Evolutionary conservation across 1,140 invertebrate species (phyloP), one percentile per base, ranked within the genome.

Genomic region (Tetramorium simillimum): DNA sequence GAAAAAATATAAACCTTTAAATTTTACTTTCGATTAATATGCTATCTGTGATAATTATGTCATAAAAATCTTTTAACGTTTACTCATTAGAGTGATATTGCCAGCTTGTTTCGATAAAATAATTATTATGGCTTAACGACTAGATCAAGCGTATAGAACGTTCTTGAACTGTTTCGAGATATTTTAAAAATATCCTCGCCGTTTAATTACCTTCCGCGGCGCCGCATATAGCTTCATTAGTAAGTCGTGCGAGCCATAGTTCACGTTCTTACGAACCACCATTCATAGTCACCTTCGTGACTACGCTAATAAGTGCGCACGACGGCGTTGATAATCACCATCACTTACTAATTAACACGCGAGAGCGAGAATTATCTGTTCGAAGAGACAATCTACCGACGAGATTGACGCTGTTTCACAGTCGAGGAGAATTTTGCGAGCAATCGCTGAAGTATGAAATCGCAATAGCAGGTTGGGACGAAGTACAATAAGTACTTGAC

Each of bases 251-350:
- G 40, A 75, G 56, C 49, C 33, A 70, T 81, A 70, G 63, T 37
- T 82, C 51, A 58, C 24, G 72, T 84, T 75, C 67, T 75, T 84
- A 49, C 28, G 53, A 14, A 77, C 40, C 56, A 46, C 33, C 51
- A 24, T 75, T 60, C 51, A 46, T 37, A 84, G 24, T 62, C 69
- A 84, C 53, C 72, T 77, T 77, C 82, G 58, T 65, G 82, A 67
- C 60, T 51, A 75, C 46, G 60, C 82, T 85, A 85, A 85, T 85
- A 85, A 85, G 60, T 65, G 73, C 82, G 60, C 82, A 43, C 82
- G 53, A 62, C 28, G 72, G 81, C 46, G 69, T 78, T 65, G 82
- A 78, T 85, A 85, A 85, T 85, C 49, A 46, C 46, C 73, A 65
- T 78, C 69, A 4, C 51, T 37, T 53, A 43, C 46, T 78, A 85